Percentiles rank a stretch among this genome's conserved stretches.
Evolutionary conservation across 2,888 invertebrate species (phyloP).

Genomic region (Dynastes grantii): DNA sequence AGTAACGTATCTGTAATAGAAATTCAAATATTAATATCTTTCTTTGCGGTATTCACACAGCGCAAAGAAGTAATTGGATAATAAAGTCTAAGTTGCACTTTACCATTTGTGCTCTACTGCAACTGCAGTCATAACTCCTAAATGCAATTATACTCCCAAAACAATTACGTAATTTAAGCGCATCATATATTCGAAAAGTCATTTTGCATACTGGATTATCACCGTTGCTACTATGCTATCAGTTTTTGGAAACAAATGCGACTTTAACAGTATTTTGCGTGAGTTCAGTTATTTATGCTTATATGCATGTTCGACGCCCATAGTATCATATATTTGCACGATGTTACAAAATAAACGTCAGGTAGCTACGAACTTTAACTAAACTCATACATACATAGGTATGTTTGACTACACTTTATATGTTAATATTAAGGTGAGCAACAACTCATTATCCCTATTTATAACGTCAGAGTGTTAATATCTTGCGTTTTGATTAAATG

Average conservation of each 20-base stretch:
- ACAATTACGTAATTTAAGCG: not conserved
- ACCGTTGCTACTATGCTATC: not conserved
- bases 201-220: not conserved
- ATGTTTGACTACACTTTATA: not conserved
- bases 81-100: no score
- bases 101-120: no score
- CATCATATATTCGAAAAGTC: not conserved
- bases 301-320: not conserved
- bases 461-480: not conserved
- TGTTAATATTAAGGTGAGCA: not conserved
- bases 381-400: not conserved
- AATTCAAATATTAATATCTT: no score
- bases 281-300: not conserved
- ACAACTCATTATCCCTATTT: not conserved
- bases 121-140: not conserved
- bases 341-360: not conserved
- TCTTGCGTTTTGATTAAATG: not conserved
- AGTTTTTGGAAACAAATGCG: constrained; percentile 2
- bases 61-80: no score
- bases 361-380: not conserved
- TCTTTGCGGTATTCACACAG: no score
- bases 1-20: no score
- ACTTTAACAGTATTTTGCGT: not conserved
- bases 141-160: not conserved
- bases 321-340: not conserved